phyloP scores from a whole-genome alignment of 2,113 vertebrate genomes.

The Vulpes ferrilata region DNA sequence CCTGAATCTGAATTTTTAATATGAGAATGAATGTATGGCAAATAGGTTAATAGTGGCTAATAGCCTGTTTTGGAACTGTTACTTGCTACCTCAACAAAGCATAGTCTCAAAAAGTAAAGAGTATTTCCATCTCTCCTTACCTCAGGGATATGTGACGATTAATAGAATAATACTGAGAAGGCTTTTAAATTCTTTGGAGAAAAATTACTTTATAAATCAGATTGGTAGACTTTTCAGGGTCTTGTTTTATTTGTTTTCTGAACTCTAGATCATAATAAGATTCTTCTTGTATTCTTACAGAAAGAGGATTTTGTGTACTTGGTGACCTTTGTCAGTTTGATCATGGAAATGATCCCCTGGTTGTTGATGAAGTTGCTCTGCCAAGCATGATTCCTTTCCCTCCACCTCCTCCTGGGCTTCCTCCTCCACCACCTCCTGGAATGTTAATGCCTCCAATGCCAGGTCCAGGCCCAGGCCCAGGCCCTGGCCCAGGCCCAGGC shows the following conservation, averaged over 20 bases:
- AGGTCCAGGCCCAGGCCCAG: constrained; percentile 83
- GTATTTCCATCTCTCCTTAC: neutral
- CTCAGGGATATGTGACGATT: constrained; percentile 21
- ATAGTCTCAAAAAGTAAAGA: neutral
- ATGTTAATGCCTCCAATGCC: constrained; percentile 91
- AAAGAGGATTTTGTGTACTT: constrained; percentile 98
- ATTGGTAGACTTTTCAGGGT: constrained; percentile 51
- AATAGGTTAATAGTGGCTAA: neutral
- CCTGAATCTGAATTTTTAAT: constrained; percentile 34
- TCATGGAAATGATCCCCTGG: constrained; percentile 96
- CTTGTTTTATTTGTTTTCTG: constrained; percentile 59
- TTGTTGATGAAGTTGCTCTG: constrained; percentile 96
- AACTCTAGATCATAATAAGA: constrained; percentile 55
- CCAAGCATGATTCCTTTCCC: constrained; percentile 98
- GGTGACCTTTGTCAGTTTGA: constrained; percentile 98
- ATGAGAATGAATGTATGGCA: neutral
- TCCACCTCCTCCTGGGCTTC: constrained; percentile 92
- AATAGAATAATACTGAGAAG: constrained; percentile 18
- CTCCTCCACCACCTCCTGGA: constrained; percentile 89
- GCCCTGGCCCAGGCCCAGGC: constrained; percentile 86
- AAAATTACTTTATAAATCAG: constrained; percentile 53
- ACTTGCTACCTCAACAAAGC: neutral
- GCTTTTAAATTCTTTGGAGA: constrained; percentile 39
- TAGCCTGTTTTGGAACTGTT: neutral
- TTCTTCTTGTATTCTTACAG: constrained; percentile 86